A percentile compares a stretch with the other conserved stretches of the same genome.
Evolutionary conservation across 2,888 invertebrate genomes (phyloP).

Genomic region (Gisinianus flammeolus): DNA sequence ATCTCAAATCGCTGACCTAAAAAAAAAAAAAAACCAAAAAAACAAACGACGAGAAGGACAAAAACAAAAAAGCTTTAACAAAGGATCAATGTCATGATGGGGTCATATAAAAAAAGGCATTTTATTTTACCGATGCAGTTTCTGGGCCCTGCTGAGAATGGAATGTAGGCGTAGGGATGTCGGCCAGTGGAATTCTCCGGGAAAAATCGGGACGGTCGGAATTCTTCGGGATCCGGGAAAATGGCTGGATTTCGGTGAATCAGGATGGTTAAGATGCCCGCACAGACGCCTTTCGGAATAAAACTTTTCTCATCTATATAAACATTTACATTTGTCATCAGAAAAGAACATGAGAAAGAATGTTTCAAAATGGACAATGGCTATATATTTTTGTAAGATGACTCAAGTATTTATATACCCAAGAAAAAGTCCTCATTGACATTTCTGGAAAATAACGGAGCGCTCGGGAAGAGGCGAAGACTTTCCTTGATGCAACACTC

Average conservation of each 20-base stretch:
- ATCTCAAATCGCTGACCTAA: constrained; percentile 57
- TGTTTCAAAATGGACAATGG: neutral
- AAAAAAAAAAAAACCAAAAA: too few species aligned
- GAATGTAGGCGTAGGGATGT: constrained; percentile 63
- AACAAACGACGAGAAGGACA: too few species aligned
- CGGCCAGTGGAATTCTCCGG: constrained; percentile 62
- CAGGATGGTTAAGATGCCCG: constrained; percentile 60
- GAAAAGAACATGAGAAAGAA: neutral
- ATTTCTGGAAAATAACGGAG: constrained; percentile 22
- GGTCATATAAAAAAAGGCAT: too few species aligned
- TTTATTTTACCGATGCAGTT: constrained; percentile 52
- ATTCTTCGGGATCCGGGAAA: constrained; percentile 64
- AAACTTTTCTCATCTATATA: constrained; percentile 59
- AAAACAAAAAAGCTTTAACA: too few species aligned
- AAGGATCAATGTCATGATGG: too few species aligned
- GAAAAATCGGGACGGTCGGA: constrained; percentile 65
- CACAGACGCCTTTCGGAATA: constrained; percentile 61
- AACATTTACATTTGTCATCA: neutral
- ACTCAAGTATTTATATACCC: constrained; percentile 50
- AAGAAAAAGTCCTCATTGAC: constrained; percentile 60
- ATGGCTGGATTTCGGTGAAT: constrained; percentile 63
- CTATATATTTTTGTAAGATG: neutral
- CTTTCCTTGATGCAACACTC: neutral
- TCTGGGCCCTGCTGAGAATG: constrained; percentile 62
- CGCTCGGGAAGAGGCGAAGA: neutral